These are phyloP conservation scores for Nasonia longicornis DNA, from an alignment of 1,140 invertebrate species.

Conservation along the genomic window DNA sequence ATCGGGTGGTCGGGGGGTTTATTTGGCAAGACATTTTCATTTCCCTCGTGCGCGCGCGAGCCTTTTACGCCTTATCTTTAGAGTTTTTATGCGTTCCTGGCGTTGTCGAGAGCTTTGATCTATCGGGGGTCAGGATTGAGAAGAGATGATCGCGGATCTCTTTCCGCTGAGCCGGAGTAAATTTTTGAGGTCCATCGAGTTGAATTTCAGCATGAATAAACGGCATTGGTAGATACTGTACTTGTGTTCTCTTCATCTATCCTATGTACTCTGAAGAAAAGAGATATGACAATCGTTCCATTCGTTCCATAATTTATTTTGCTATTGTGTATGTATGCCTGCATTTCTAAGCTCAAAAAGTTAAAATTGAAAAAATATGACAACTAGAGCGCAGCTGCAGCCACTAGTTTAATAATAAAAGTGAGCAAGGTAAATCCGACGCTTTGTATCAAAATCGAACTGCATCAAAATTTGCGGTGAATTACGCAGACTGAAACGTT, in stretches of 20 bases:
- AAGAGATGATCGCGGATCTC: neutral
- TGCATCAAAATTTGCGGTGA: neutral
- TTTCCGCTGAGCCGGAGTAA: neutral
- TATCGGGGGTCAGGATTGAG: neutral
- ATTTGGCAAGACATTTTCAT: neutral
- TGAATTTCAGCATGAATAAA: neutral
- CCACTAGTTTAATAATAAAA: no score
- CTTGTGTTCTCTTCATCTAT: no score
- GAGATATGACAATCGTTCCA: no score
- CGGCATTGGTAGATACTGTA: neutral
- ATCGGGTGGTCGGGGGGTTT: neutral
- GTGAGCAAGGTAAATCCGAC: neutral
- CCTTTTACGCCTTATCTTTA: neutral
- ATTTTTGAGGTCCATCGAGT: neutral
- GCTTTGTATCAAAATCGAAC: neutral
- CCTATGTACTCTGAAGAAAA: no score
- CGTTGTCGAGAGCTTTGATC: neutral
- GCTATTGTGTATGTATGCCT: no score
- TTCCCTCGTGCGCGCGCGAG: neutral
- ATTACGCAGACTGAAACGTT: neutral
- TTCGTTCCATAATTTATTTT: no score
- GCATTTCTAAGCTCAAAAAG: no score
- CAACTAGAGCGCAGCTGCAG: no score
- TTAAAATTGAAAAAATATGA: no score
- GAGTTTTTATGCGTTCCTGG: neutral